A percentile compares a stretch with the other conserved stretches of the same genome.
Evolutionary conservation across 2,113 vertebrate genomes (phyloP).

Genomic region (Nipponia nippon): DNA sequence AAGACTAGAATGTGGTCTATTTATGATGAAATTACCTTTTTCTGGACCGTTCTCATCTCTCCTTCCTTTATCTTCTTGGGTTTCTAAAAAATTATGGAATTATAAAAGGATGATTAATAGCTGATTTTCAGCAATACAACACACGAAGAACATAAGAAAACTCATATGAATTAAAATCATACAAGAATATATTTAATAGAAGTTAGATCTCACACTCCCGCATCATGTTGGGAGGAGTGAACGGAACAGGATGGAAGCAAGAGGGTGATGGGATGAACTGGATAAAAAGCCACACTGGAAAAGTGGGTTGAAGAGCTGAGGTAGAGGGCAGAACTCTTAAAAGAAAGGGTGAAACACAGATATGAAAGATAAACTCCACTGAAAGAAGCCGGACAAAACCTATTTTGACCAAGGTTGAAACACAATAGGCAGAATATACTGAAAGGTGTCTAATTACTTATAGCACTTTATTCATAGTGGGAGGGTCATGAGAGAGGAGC

Average conservation of each 20-base stretch:
- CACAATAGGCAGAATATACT: neutral
- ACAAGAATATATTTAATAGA: neutral
- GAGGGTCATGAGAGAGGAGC: neutral
- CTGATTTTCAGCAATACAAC: neutral
- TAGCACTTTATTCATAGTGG: neutral
- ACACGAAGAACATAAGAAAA: neutral
- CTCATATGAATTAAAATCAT: neutral
- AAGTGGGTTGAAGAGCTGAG: neutral
- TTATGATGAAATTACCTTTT: slow-evolving; percentile 67
- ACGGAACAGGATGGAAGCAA: neutral
- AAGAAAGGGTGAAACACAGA: neutral
- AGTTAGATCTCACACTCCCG: neutral
- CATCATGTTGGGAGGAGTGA: neutral
- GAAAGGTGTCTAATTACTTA: neutral
- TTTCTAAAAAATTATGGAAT: slow-evolving; percentile 63
- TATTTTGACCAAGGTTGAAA: neutral
- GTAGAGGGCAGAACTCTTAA: neutral
- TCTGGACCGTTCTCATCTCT: slow-evolving; percentile 73
- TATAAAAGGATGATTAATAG: neutral
- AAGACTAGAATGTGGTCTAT: neutral
- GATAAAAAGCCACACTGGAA: neutral
- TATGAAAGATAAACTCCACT: neutral
- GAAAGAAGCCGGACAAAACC: neutral
- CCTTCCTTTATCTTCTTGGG: slow-evolving; percentile 68
- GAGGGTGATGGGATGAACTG: neutral